Evolutionary conservation across 2,797 vertebrate genomes (phyloP), one percentile per base, ranked within the genome.

Genomic region (Corythornis leucogaster): DNA sequence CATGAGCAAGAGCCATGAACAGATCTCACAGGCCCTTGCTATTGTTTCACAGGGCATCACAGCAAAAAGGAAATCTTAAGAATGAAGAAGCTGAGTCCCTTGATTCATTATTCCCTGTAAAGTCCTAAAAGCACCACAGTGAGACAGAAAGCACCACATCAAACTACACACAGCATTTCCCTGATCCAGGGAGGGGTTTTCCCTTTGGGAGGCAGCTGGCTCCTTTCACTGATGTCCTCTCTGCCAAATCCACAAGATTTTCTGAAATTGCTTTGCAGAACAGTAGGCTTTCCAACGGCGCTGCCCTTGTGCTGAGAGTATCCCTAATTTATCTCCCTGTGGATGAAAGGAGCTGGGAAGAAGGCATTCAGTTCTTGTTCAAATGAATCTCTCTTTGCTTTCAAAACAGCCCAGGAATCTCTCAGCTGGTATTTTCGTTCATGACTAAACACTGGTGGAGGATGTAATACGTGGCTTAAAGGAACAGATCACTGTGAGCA

Each of bases 371-470:
- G 68, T 46, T 89, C 88, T 75, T 58, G 66, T 67, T 84, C 48
- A 91, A 28, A 93, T 75, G 83, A 92, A 94, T 92, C 88, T 69
- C 48, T 66, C 89, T 87, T 42, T 80, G 71, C 91, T 96, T 95
- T 93, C 79, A 86, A 58, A 92, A 90, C 54, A 89, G 64, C 79
- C 73, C 70, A 51, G 92, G 75, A 92, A 83, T 80, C 62, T 71
- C 92, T 95, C 87, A 76, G 87, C 20, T 87, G 76, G 80, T 59
- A 51, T 89, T 95, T 96, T 81, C 0, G 1, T 81, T 86, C 89
- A 85, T 68, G 63, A 63, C 77, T 92, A 81, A 93, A 81, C 69
- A 51, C 63, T 54, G 80, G 86, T 75, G 66, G 68, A 95, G 80
- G 59, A 55, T 92, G 87, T 67, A 84, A 89, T 68, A 55, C 1